Conservation (phyloP, 2,888 invertebrate species). For the Chirona hameri region DNA sequence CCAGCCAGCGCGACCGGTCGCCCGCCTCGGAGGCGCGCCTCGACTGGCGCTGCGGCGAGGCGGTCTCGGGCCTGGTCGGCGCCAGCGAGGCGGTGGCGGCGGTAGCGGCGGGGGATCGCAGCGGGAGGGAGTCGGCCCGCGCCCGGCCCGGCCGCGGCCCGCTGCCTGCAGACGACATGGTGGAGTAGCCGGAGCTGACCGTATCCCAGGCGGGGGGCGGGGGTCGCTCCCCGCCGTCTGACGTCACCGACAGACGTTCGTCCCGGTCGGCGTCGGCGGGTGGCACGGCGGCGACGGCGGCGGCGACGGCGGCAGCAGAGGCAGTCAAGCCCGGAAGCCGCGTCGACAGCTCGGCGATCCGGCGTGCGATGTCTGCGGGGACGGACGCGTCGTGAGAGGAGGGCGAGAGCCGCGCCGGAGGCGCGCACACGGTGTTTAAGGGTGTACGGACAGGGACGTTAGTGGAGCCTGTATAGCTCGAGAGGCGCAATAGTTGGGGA, state of each 20-base stretch:
- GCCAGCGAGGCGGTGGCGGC: not conserved
- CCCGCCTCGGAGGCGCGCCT: not conserved
- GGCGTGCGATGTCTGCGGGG: not conserved
- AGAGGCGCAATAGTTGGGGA: too few relatives aligned
- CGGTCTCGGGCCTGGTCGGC: not conserved
- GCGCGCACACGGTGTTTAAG: too few relatives aligned
- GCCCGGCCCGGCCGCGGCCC: not conserved
- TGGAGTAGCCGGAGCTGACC: slow-evolving; percentile 29
- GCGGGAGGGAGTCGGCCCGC: slow-evolving; percentile 6
- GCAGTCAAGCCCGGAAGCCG: not conserved
- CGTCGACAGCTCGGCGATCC: not conserved
- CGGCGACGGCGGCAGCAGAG: not conserved
- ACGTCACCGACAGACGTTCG: not conserved
- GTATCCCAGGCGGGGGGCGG: slow-evolving; percentile 13
- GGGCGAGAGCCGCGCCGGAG: too few relatives aligned
- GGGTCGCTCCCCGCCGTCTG: not conserved
- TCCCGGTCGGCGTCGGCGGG: not conserved
- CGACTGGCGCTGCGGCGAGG: not conserved
- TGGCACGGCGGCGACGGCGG: not conserved
- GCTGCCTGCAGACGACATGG: slow-evolving; percentile 8
- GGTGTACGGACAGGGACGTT: too few relatives aligned
- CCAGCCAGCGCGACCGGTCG: not conserved
- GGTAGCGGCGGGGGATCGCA: not conserved
- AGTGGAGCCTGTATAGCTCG: too few relatives aligned
- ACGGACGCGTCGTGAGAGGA: too few relatives aligned